Evolutionary conservation across 1,140 invertebrate species (phyloP).

Genomic region (Trachymyrmex cornetzi): DNA sequence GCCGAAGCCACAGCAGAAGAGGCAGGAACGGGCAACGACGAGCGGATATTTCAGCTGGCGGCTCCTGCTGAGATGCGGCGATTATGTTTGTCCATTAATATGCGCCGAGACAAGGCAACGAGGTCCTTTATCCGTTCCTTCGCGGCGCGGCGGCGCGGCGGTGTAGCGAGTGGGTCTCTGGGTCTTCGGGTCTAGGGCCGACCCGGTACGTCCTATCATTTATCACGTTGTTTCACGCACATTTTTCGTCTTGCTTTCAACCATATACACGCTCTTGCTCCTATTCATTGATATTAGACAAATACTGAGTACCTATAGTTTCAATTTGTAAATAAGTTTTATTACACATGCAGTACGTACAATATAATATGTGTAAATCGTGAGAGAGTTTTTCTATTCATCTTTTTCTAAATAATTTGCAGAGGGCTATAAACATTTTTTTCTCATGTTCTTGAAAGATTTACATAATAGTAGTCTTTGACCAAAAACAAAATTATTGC

Average conservation of each 20-base stretch:
- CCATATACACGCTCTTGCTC: background rate
- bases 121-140: slow-evolving; percentile 78
- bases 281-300: background rate
- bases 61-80: slow-evolving; percentile 84
- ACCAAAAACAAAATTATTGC: background rate
- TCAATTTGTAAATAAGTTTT: background rate
- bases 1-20: slow-evolving; percentile 65
- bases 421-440: background rate
- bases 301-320: background rate
- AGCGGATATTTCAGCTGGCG: slow-evolving; percentile 79
- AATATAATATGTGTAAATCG: slow-evolving; percentile 30
- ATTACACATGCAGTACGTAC: background rate
- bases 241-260: slow-evolving; percentile 70
- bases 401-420: slow-evolving; percentile 7
- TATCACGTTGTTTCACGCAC: slow-evolving; percentile 82
- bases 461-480: background rate
- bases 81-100: slow-evolving; percentile 87
- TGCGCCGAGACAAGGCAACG: slow-evolving; percentile 83
- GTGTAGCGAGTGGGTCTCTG: slow-evolving; percentile 81
- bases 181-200: slow-evolving; percentile 84
- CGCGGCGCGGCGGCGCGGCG: slow-evolving; percentile 64
- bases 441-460: background rate
- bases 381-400: background rate
- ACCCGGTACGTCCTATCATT: slow-evolving; percentile 81
- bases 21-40: slow-evolving; percentile 70